phyloP scores from a whole-genome alignment of 2,113 vertebrate genomes.

The Plecturocebus donacophilus region DNA sequence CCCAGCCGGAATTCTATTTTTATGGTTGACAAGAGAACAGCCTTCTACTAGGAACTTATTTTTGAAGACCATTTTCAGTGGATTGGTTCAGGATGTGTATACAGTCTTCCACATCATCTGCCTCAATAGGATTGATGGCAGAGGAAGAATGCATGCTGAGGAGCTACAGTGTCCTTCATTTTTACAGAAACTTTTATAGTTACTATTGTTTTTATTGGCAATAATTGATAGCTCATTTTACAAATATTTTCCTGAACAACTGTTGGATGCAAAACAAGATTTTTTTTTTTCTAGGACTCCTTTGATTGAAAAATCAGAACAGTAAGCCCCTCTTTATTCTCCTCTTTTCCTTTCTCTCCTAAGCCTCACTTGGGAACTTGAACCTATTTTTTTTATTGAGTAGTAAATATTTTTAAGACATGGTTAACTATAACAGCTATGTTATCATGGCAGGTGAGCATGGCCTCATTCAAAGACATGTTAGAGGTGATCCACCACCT shows the following conservation, averaged over 20 bases:
- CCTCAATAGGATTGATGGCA: not conserved
- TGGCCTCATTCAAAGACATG: not conserved
- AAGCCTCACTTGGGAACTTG: not conserved
- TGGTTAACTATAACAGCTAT: not conserved
- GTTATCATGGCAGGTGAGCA: no score
- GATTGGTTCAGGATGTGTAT: not conserved
- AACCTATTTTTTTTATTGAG: not conserved
- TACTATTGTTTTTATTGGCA: not conserved
- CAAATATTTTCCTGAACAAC: not conserved
- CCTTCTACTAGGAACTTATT: not conserved
- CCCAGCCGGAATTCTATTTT: not conserved
- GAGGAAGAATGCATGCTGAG: not conserved
- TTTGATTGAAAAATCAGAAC: not conserved
- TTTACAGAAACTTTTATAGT: not conserved
- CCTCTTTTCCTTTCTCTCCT: not conserved
- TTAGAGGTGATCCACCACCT: no score
- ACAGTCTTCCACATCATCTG: not conserved
- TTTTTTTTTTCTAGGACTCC: not conserved
- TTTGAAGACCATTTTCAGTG: not conserved
- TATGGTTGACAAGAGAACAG: not conserved
- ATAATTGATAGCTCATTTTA: not conserved
- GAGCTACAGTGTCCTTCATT: not conserved
- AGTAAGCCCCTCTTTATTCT: not conserved
- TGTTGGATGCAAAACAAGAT: not conserved
- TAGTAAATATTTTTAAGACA: not conserved